Percentiles rank a stretch among this genome's conserved stretches.
These are phyloP conservation scores for Saxidomus purpurata DNA, from an alignment of 1,140 invertebrate genomes.

Conservation along the genomic window DNA sequence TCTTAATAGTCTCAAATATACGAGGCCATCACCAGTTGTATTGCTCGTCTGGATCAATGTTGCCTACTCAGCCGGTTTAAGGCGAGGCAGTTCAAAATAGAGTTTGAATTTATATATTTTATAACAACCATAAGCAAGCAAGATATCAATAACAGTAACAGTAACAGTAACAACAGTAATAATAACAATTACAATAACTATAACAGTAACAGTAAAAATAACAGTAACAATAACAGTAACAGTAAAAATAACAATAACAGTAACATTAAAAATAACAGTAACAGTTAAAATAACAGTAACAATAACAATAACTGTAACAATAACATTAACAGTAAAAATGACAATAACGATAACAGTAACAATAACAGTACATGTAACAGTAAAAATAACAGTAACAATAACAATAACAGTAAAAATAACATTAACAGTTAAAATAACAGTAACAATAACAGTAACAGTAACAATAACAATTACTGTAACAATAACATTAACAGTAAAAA, in stretches of 20 bases:
- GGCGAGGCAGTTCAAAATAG: no score
- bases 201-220: slow-evolving; percentile 58
- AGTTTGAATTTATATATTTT: no score
- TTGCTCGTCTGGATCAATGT: no score
- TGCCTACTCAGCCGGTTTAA: no score
- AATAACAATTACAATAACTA: slow-evolving; percentile 26
- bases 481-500: slow-evolving; percentile 53
- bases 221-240: slow-evolving; percentile 50
- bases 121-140: no score
- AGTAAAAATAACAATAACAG: slow-evolving; percentile 55
- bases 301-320: slow-evolving; percentile 53
- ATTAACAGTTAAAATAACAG: slow-evolving; percentile 43
- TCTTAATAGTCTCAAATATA: no score
- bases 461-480: slow-evolving; percentile 25
- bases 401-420: slow-evolving; percentile 31
- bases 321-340: slow-evolving; percentile 47
- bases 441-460: slow-evolving; percentile 41
- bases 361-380: no score
- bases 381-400: no score
- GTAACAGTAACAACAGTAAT: not conserved
- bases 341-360: no score
- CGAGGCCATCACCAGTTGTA: no score
- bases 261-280: slow-evolving; percentile 50
- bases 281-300: no score
- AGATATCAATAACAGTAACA: not conserved